Base-by-base conservation (phyloP, 2,113 vertebrate genomes). In the Loxodonta africana region DNA sequence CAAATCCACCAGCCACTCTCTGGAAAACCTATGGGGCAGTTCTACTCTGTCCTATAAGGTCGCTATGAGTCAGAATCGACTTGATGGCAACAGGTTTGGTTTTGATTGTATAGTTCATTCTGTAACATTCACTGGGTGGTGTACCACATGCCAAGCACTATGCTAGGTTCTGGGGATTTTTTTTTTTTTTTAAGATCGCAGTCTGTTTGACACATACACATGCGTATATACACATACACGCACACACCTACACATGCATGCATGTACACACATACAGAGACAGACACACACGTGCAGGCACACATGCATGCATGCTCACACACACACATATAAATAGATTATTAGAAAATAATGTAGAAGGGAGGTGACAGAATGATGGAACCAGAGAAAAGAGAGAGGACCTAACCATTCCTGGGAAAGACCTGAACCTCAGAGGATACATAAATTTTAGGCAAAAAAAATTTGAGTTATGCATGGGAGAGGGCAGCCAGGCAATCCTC, bases 401-500 rank as follows among this genome's bases (percentile, higher is more conserved):
- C 21, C 15, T 23, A 23, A 28, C 10, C 25, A 3, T 80, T 78
- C 21, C 26, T 41, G 11, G 51, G 37, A 73, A 71, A 94, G 28
- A 62, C 3, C 44, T 1, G 30, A 83, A 46, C 30, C 37, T 33
- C 21, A 46, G 71, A 82, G 11, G 0, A 8, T 28, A 1, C 41
- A 41, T 46, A 25, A 20, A 46, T 3, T 41, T 88, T 28, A 76
- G 28, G n/a, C 5, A 11, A 30, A 14, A 62, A 62, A 11, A 26
- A 11, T 60, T 0, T 4, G 6, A 15, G 9, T 48, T 69, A 15
- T 17, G 26, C 28, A 8, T 46, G 1, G 8, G 11, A 23, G 1
- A 4, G 57, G 11, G 2, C 0, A 53, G 44, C 9, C 5, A 48
- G 15, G 6, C 33, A 48, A 23, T 48, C 7, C 23, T 71, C 33